Conservation (phyloP, 2,113 vertebrate species). For the Nettapus auritus region DNA sequence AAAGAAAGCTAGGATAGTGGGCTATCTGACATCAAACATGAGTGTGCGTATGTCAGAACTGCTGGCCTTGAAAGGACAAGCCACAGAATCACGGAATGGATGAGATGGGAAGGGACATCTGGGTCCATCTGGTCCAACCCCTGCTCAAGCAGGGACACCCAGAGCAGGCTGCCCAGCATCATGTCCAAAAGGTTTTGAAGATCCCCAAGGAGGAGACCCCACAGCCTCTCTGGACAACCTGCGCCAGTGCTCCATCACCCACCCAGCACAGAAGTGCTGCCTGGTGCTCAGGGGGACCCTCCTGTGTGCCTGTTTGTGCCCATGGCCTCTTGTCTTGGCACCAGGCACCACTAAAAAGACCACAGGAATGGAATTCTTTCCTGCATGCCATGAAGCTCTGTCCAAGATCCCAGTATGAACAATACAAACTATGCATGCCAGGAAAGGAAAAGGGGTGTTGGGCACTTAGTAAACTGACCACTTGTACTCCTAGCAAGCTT, state of each 20-base stretch:
- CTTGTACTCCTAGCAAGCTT: background rate
- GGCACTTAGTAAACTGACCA: background rate
- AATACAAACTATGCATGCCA: background rate
- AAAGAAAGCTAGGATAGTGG: background rate
- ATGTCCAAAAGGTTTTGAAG: background rate
- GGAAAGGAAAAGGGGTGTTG: background rate
- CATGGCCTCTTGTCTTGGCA: background rate
- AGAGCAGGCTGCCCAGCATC: background rate
- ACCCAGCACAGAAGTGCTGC: background rate
- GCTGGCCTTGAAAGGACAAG: background rate
- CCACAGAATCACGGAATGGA: background rate
- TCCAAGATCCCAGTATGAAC: background rate
- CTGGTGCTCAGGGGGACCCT: background rate
- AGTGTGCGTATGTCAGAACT: background rate
- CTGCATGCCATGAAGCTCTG: background rate
- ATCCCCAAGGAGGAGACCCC: background rate
- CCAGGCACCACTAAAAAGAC: background rate
- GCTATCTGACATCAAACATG: background rate
- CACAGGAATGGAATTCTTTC: background rate
- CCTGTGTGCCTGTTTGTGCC: background rate
- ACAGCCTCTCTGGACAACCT: background rate
- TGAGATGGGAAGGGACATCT: background rate
- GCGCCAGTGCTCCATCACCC: background rate
- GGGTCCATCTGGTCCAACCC: background rate
- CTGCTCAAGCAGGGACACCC: background rate